Evolutionary conservation across 2,113 vertebrate genomes (phyloP).

Genomic region (Cepphus grylle): DNA sequence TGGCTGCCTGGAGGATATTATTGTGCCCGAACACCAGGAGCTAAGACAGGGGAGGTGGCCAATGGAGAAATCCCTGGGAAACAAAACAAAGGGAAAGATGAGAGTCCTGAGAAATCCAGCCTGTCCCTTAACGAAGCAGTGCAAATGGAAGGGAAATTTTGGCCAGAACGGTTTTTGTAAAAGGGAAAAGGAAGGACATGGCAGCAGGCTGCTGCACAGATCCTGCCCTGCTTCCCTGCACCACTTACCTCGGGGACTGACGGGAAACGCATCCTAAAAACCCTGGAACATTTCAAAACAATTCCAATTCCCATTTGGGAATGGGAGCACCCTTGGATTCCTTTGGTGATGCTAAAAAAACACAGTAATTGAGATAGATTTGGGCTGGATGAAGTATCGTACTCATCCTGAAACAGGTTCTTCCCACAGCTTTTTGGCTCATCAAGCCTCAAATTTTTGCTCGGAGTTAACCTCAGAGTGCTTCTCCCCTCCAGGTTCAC

Average conservation of each 20-base stretch:
- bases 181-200: background rate
- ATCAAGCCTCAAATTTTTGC: background rate
- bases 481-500: background rate
- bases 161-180: background rate
- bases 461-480: background rate
- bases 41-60: background rate
- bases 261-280: background rate
- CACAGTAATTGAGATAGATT: background rate
- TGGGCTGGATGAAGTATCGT: rapidly evolving
- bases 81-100: constrained; percentile 37
- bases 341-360: background rate
- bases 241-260: rapidly evolving
- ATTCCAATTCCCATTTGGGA: background rate
- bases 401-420: background rate
- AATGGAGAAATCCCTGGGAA: constrained; percentile 32
- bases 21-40: background rate
- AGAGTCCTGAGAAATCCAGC: constrained; percentile 35
- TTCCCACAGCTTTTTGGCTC: background rate
- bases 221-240: background rate
- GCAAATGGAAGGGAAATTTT: background rate
- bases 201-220: background rate
- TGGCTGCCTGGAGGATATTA: background rate
- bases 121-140: background rate
- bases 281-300: background rate
- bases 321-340: background rate